phyloP scores from a whole-genome alignment of 2,888 invertebrate genomes.

The Ichneumoninae sp. region DNA sequence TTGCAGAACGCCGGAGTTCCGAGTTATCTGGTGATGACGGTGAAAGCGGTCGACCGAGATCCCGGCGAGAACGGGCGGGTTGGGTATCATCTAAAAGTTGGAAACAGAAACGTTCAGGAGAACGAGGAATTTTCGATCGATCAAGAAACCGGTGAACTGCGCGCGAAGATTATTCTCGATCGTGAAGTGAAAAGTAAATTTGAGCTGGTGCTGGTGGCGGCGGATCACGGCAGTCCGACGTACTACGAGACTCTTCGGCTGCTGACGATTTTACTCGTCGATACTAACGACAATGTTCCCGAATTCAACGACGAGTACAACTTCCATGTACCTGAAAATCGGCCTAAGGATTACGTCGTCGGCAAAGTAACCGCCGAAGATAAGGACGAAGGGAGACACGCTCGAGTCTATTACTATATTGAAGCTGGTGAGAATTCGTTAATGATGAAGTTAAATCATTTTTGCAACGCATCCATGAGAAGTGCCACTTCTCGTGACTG shows the following conservation, averaged over 20 bases:
- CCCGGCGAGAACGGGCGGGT: slow-evolving; percentile 93
- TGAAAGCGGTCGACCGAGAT: slow-evolving; percentile 93
- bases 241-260: slow-evolving; percentile 92
- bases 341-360: slow-evolving; percentile 82
- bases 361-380: slow-evolving; percentile 91
- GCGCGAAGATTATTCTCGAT: slow-evolving; percentile 92
- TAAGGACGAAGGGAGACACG: slow-evolving; percentile 92
- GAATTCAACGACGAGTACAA: slow-evolving; percentile 90
- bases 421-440: slow-evolving; percentile 83
- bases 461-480: not conserved
- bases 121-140: slow-evolving; percentile 94
- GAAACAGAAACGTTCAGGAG: slow-evolving; percentile 90
- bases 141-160: slow-evolving; percentile 91
- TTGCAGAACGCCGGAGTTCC: slow-evolving; percentile 90
- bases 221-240: slow-evolving; percentile 93
- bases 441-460: not conserved
- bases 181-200: slow-evolving; percentile 89
- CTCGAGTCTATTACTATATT: slow-evolving; percentile 93
- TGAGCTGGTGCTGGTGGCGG: slow-evolving; percentile 91
- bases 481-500: no score
- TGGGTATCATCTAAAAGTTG: slow-evolving; percentile 92
- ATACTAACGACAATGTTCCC: slow-evolving; percentile 93
- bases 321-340: slow-evolving; percentile 90
- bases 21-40: slow-evolving; percentile 91
- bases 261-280: slow-evolving; percentile 90